Evolutionary conservation across 2,888 invertebrate species (phyloP).

Genomic region (Cataglyphis livida): DNA sequence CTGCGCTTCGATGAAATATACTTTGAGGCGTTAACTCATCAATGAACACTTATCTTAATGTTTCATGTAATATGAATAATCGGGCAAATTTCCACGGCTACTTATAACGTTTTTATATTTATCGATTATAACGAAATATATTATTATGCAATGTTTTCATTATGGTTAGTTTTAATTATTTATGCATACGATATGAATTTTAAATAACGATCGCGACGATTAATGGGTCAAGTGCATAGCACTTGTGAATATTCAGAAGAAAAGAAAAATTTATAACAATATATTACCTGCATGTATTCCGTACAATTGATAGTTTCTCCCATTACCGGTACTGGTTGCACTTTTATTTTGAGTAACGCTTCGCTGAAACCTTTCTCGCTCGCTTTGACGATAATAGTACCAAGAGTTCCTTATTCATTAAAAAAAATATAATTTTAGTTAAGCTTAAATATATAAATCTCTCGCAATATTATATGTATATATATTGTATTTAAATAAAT

Average conservation of each 20-base stretch:
- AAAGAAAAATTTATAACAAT: neutral
- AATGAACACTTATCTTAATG: conserved; percentile 9
- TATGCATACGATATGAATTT: neutral
- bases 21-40: conserved; percentile 5
- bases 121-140: neutral
- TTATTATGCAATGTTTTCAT: neutral
- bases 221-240: neutral
- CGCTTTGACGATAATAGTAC: conserved; percentile 71
- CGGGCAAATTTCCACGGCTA: neutral
- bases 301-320: conserved; percentile 77
- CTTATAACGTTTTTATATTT: conserved; percentile 1
- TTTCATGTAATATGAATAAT: neutral
- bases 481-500: conserved; percentile 2
- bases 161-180: conserved; percentile 3
- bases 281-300: conserved; percentile 79
- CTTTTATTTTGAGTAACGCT: conserved; percentile 80
- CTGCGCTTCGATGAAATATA: conserved; percentile 13
- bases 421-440: neutral
- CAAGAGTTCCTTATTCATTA: neutral
- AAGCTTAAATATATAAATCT: neutral
- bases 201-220: neutral
- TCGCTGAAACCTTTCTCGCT: conserved; percentile 67
- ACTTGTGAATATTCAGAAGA: neutral
- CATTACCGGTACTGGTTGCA: conserved; percentile 71
- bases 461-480: too few species aligned